Base-by-base conservation (phyloP, 2,113 vertebrate species). In the Sander lucioperca region DNA sequence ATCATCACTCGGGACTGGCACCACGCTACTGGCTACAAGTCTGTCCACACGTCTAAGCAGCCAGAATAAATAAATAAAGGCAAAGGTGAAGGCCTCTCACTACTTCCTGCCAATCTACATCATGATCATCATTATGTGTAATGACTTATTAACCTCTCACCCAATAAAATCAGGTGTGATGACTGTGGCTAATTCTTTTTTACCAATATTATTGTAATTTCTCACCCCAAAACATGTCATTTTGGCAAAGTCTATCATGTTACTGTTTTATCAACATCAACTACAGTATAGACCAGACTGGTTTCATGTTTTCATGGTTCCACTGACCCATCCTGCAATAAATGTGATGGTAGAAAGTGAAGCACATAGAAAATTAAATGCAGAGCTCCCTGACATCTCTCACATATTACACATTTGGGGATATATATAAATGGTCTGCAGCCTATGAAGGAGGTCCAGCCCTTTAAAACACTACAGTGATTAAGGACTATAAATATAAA, bases 31-130 rank as follows among this genome's bases (percentile, higher is more conserved):
- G 30, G 23, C 69, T 80, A 72, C 85, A 56, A 63, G 77, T 76
- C 36, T 36, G 48, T 47, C 58, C 45, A 19, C 88, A 87, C 45
- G 69, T 86, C 68, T 63, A 2, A 10, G 82, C 57, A 72, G 61
- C 16, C 43, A 39, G 48, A 57, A 25, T 51, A 77, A 51, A 23
- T 11, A 59, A 82, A 27, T 39, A 61, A 79, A 80, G 75, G 39
- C 25, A 69, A 71, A 62, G 45, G 57, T 57, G 23, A 59, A 4
- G 25, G 1, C 5, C 18, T 54, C 25, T 54, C 61, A 62, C 53
- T 25, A 61, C 47, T 53, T 47, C 23, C 12, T 6, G 4, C 6
- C n/a, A 19, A 11, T 10, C 39, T 14, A 14, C 25, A 14, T 2
- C 36, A 15, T 36, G 36, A 36, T 36, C 13, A 25, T 51, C 12